Evolutionary conservation across 2,113 vertebrate genomes (phyloP).

Genomic region (Aviceda subcristata): DNA sequence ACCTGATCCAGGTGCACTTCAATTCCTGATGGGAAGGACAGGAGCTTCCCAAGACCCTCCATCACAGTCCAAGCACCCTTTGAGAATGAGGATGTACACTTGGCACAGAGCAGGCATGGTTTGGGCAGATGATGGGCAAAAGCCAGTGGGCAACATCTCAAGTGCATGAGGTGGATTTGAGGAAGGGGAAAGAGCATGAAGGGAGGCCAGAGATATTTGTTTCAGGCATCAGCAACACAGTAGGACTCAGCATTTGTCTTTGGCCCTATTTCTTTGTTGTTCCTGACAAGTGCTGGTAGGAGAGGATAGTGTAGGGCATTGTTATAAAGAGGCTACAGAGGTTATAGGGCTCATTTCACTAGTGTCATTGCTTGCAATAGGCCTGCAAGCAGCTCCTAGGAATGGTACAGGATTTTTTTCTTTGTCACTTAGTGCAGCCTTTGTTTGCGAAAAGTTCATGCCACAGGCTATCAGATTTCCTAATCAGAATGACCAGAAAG

Average conservation of each 20-base stretch:
- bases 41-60: neutral
- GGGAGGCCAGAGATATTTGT: neutral
- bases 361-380: neutral
- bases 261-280: neutral
- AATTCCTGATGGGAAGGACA: neutral
- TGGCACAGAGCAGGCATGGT: neutral
- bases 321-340: neutral
- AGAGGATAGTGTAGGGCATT: neutral
- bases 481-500: neutral
- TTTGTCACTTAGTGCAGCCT: neutral
- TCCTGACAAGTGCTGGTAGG: neutral
- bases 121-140: neutral
- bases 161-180: neutral
- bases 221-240: neutral
- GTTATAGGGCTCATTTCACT: neutral
- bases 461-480: neutral
- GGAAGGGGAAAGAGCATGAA: neutral
- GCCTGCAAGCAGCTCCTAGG: neutral
- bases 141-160: neutral
- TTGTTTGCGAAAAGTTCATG: neutral
- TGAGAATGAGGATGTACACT: neutral
- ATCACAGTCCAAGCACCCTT: accelerated
- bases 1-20: neutral
- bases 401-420: neutral
- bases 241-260: neutral